Evolutionary conservation across 2,797 vertebrate species (phyloP), one percentile per base, ranked within the genome.

Genomic region (Carduelis carduelis): DNA sequence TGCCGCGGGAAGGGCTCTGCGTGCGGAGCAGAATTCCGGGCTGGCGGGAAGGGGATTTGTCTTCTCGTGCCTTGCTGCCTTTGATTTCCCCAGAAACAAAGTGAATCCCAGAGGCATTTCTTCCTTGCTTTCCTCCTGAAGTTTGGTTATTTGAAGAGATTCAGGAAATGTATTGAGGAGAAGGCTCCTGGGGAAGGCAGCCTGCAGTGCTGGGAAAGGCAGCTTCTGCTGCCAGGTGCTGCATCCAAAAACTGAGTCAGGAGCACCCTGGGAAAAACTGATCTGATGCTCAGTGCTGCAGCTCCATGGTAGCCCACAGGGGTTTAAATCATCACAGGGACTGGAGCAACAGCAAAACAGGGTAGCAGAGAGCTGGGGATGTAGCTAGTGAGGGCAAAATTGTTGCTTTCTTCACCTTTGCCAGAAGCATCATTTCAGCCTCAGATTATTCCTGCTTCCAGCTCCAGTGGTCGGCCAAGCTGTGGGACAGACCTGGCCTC

Each of bases 31-130:
- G 12, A 28, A 5, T 34, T 77, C 27, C 1, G 1, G 21, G 35
- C 49, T 39, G 21, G 32, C 4, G 0, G 8, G 57, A 19, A 83
- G 30, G 21, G 9, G 47, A 27, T 78, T 75, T 61, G 46, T 86
- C 72, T 83, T 28, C 10, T 20, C 37, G 35, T 72, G 44, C 50
- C 76, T 88, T 1, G 0, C 68, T 2, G 6, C 57, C 69, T 88
- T 88, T 41, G 55, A 79, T 89, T 93, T 85, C 87, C 60, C 57
- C 79, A 27, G 49, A 55, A 96, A 77, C 20, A 78, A 75, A 86
- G 32, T 10, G 14, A 44, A 46, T 59, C 55, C 70, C 6, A 1
- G 21, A 46, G 46, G 52, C 37, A 5, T 53, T 71, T 57, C 16
- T 80, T 82, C 23, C 69, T 88, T 0, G 0, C 28, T 46, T 81